Conservation (phyloP, 1,140 invertebrate genomes). For the Dendroctonus ponderosae region DNA sequence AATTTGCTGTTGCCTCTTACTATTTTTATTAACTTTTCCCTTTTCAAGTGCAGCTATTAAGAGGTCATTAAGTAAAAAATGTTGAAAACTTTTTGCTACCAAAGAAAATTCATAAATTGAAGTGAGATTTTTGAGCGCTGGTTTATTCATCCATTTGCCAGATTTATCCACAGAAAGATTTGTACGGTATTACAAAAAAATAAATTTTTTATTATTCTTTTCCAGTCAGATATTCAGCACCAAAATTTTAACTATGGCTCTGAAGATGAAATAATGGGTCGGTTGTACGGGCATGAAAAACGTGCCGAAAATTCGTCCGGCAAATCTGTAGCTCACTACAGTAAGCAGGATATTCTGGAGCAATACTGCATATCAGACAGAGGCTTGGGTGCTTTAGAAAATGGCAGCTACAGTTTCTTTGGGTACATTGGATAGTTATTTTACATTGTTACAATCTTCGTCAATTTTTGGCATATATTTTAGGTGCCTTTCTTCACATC, state of each 20-base stretch:
- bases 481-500: constrained; percentile 73
- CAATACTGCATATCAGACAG: constrained; percentile 92
- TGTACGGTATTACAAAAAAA: too few species aligned
- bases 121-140: too few species aligned
- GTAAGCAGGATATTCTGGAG: constrained; percentile 82
- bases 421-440: constrained; percentile 50
- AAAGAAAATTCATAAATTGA: too few species aligned
- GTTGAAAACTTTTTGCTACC: too few species aligned
- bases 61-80: too few species aligned
- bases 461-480: constrained; percentile 1
- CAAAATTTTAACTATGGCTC: neutral
- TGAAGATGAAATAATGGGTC: constrained; percentile 66
- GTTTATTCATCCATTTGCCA: too few species aligned
- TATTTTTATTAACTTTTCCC: too few species aligned
- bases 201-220: too few species aligned
- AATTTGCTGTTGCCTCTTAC: too few species aligned
- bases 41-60: too few species aligned
- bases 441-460: neutral
- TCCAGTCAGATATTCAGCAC: neutral
- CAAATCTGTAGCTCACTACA: constrained; percentile 62
- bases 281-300: constrained; percentile 52
- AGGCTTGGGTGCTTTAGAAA: constrained; percentile 81
- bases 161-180: too few species aligned
- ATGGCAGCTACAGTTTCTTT: constrained; percentile 58
- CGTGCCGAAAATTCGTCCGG: constrained; percentile 25